phyloP scores from a whole-genome alignment of 2,113 vertebrate species.

The Aptenodytes forsteri region DNA sequence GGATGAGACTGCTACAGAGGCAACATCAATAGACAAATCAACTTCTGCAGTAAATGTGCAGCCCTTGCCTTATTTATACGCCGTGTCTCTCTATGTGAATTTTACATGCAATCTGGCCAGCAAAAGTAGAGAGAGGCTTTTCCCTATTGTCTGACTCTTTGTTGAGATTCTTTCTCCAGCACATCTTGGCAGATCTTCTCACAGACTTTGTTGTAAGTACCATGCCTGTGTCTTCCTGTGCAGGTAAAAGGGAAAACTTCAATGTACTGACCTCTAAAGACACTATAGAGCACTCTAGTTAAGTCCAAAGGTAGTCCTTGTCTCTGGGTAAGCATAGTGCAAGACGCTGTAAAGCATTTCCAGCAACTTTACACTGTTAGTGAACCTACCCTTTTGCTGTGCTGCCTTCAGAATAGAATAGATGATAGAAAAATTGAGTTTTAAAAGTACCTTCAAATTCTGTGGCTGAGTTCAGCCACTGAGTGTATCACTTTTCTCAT shows the following conservation, averaged over 20 bases:
- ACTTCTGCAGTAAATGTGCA: background rate
- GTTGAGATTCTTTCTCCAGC: background rate
- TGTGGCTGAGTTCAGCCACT: background rate
- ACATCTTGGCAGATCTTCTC: background rate
- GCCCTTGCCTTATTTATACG: background rate
- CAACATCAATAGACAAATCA: constrained; percentile 27
- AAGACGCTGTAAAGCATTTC: background rate
- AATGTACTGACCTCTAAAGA: background rate
- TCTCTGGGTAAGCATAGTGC: background rate
- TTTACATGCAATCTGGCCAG: background rate
- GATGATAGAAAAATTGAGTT: background rate
- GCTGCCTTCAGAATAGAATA: background rate
- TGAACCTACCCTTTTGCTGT: background rate
- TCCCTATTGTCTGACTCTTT: background rate
- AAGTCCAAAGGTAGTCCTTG: background rate
- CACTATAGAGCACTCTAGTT: background rate
- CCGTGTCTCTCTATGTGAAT: background rate
- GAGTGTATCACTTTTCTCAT: background rate
- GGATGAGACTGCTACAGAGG: background rate
- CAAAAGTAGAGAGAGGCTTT: background rate
- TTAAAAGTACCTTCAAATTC: background rate
- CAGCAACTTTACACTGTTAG: background rate
- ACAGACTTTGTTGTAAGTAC: background rate
- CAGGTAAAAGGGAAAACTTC: background rate
- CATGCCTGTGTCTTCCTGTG: background rate